Percentiles rank a stretch among this genome's conserved stretches.
Evolutionary conservation across 1,140 invertebrate species (phyloP).

Genomic region (Apis mellifera): Amel_HAv3.1 CM009931.2:12710001-12710500

Average conservation of each 20-base stretch:
- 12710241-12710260: slow-evolving; percentile 17
- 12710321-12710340: slow-evolving; percentile 72
- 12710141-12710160: too few relatives aligned
- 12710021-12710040: too few relatives aligned
- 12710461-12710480: slow-evolving; percentile 27
- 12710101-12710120: too few relatives aligned
- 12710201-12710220: too few relatives aligned
- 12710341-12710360: slow-evolving; percentile 67
- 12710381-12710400: slow-evolving; percentile 68
- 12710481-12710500: slow-evolving; percentile 25
- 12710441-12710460: slow-evolving; percentile 69
- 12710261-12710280: slow-evolving; percentile 29
- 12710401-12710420: slow-evolving; percentile 69
- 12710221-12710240: background rate
- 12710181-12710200: too few relatives aligned
- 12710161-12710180: too few relatives aligned
- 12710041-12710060: too few relatives aligned
- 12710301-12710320: slow-evolving; percentile 56
- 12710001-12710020: too few relatives aligned
- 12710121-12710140: too few relatives aligned
- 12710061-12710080: too few relatives aligned
- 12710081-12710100: too few relatives aligned
- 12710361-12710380: slow-evolving; percentile 31
- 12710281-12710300: slow-evolving; percentile 41
- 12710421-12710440: slow-evolving; percentile 42